These are phyloP conservation scores for Heliocidaris erythrogramma DNA, from an alignment of 35 echinoderm and acorn worm species.

Conservation along the genomic window DNA sequence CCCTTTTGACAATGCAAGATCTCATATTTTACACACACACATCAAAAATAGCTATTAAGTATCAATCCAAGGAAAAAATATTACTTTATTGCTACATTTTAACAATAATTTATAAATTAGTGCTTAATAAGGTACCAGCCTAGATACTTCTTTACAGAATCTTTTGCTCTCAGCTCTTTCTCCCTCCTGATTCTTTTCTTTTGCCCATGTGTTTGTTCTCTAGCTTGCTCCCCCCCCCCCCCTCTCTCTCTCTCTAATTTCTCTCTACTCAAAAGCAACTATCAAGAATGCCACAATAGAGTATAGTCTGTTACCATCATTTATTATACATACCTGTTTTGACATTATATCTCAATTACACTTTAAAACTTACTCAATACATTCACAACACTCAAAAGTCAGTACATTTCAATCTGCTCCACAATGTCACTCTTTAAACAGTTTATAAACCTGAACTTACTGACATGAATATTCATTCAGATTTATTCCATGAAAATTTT, in stretches of 20 bases:
- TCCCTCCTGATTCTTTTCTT: neutral
- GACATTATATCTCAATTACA: neutral
- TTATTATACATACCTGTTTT: slow-evolving; percentile 13
- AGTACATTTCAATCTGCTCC: neutral
- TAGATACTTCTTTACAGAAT: too few species aligned
- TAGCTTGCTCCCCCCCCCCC: neutral
- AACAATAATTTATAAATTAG: too few species aligned
- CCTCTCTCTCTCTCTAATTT: neutral
- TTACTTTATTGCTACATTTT: too few species aligned
- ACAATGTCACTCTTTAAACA: neutral
- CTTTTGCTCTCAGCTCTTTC: too few species aligned
- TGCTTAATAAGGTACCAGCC: too few species aligned
- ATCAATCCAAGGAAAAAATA: too few species aligned
- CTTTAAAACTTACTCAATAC: neutral
- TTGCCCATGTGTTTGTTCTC: neutral
- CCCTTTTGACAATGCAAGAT: too few species aligned
- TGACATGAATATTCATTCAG: neutral
- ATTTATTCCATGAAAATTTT: neutral
- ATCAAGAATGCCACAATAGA: slow-evolving; percentile 45
- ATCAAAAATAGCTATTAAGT: too few species aligned
- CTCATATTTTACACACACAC: too few species aligned
- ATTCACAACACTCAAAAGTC: neutral
- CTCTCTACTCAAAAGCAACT: neutral
- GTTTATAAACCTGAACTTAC: neutral
- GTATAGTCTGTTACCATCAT: neutral